Percentiles rank a stretch among this genome's conserved stretches.
Evolutionary conservation across 2,888 invertebrate species (phyloP).

Genomic region (Mythimna pallens): DNA sequence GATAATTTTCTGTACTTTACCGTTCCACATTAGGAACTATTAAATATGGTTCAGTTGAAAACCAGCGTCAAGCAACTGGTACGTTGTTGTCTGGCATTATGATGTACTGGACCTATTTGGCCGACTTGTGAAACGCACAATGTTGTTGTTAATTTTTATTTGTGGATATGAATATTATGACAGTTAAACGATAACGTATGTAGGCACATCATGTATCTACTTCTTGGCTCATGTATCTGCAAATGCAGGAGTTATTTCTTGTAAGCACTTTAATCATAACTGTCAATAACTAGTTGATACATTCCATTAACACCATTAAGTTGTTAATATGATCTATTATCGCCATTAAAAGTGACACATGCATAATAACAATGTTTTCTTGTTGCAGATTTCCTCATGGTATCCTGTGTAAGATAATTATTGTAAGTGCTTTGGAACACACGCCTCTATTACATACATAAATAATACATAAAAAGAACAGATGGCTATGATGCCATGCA

Average conservation of each 20-base stretch:
- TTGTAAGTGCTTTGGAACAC: constrained; percentile 69
- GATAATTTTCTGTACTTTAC: neutral
- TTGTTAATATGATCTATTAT: constrained; percentile 33
- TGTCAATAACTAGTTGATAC: constrained; percentile 20
- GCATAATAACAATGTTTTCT: constrained; percentile 48
- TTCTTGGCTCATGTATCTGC: neutral
- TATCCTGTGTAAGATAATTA: constrained; percentile 70
- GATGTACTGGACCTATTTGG: too few species aligned
- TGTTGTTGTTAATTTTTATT: too few species aligned
- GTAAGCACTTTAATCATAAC: constrained; percentile 2
- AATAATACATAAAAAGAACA: constrained; percentile 46
- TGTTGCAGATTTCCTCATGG: constrained; percentile 77
- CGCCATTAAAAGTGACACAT: constrained; percentile 42
- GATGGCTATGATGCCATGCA: constrained; percentile 23
- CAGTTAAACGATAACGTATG: too few species aligned
- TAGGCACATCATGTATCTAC: neutral
- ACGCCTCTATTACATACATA: constrained; percentile 20
- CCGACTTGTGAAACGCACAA: too few species aligned
- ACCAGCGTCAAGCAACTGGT: too few species aligned
- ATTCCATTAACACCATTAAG: constrained; percentile 39
- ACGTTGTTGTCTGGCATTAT: too few species aligned
- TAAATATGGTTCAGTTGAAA: too few species aligned
- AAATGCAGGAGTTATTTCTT: neutral
- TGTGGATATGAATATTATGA: too few species aligned
- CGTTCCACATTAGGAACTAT: too few species aligned